Base-by-base conservation (phyloP, 2,797 vertebrate genomes). In the Halcyon chelicuti region DNA sequence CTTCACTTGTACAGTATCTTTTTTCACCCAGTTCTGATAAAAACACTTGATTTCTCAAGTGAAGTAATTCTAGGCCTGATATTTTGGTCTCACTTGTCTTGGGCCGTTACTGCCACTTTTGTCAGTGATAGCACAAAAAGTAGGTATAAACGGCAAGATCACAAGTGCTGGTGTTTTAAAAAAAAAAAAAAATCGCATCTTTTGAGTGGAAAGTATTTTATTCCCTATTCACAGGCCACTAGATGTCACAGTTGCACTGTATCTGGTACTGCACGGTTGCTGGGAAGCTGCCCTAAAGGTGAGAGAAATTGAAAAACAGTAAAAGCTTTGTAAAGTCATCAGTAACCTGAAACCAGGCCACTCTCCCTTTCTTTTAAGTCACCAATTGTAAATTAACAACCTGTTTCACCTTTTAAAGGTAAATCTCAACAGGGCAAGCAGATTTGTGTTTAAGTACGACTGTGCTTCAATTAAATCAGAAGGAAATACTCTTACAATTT, bases 211-310 rank as follows among this genome's bases (percentile, higher is more conserved):
- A 87, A 67, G 9, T 28, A 8, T 63, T 86, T 75, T 44, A 5
- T 77, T 62, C 29, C 40, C 4, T 88, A n/a, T 57, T 20, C 5
- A 0, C 0, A 33, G 54, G 12, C 96, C 98, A 95, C 98, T 97
- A 98, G 98, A 92, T 98, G 98, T 96, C 98, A 97, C 0, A 2
- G 15, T 73, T 90, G 94, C 61, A 92, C 94, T 85, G 66, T 49
- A 39, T 14, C n/a, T 91, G 18, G 7, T 70, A 5, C 25, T 35
- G 9, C 17, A 4, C 25, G 7, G 21, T 5, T 26, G 9, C 60
- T 72, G 44, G 68, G 75, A 67, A 73, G 33, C 73, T 79, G 22
- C 22, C 14, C 2, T 33, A 22, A 23, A 65, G 14, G 54, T 42
- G 28, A 33, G 42, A 55, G 33, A 68, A 62, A 28, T 31, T 78